Base-by-base conservation (phyloP, 2,888 invertebrate species). In the Leptopilina myrica region DNA sequence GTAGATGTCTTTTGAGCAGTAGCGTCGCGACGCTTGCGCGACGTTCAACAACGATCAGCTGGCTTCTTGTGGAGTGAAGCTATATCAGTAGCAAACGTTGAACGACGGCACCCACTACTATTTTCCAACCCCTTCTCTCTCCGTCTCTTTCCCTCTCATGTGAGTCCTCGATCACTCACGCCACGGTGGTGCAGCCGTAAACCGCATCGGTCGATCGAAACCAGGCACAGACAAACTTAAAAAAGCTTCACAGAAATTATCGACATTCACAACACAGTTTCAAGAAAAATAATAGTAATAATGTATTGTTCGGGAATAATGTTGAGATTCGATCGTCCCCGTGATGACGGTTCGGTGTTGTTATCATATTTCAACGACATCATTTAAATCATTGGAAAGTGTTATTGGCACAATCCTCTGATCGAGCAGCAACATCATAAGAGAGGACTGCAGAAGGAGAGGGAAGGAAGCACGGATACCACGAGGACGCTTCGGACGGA, bases 21-120 rank as follows among this genome's bases (percentile, higher is more conserved):
- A 5, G 84, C 87, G 86, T 83, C 86, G 82, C 82, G 86, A 89
- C 90, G 90, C 90, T 83, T 90, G 90, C 90, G 90, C 90, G 88
- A 82, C 86, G 85, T 86, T 85, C 85, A 85, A 86, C 89, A 89
- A 90, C 90, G 90, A 90, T 90, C 90, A 90, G 90, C 90, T 90
- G 90, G 89, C 87, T 87, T 87, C 67, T 83, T 78, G 78, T 80
- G 79, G 82, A 79, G 83, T 78, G 81, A 81, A 85, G 83, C 78
- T 83, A 79, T 73, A 83, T 85, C 84, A 85, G 86, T 85, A 84
- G 85, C 85, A 83, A 79, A 78, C 62, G 81, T 80, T 85, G 83
- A 78, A 78, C 84, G 83, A 82, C 85, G 84, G 83, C 85, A 81
- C 82, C 76, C 59, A 78, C 56, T 26, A 59, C 59, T 62, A 65